These are phyloP conservation scores for Atherix ibis DNA, from an alignment of 2,888 invertebrate genomes.

Conservation along the genomic window DNA sequence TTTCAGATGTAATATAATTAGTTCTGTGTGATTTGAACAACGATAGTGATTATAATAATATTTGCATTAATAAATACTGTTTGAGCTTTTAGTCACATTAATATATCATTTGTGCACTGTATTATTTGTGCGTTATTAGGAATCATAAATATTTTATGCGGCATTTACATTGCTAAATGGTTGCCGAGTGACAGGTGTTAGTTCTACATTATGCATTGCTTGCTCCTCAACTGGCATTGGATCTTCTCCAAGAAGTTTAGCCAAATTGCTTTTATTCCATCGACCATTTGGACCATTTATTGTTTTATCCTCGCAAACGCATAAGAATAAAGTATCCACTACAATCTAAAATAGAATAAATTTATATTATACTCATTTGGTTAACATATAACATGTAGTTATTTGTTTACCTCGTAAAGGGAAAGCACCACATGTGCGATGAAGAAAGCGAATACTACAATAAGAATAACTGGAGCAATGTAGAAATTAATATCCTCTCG, in stretches of 20 bases:
- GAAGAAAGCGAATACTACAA: slow-evolving; percentile 75
- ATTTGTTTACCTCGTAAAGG: slow-evolving; percentile 78
- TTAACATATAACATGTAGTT: too few relatives aligned
- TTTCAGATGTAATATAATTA: too few relatives aligned
- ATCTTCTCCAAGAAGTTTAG: slow-evolving; percentile 39
- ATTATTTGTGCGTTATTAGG: too few relatives aligned
- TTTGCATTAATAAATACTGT: too few relatives aligned
- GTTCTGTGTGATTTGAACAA: too few relatives aligned
- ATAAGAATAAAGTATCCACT: slow-evolving; percentile 82
- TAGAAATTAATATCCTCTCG: slow-evolving; percentile 63
- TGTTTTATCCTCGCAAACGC: slow-evolving; percentile 84
- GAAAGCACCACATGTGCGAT: slow-evolving; percentile 87
- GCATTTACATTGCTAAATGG: slow-evolving; percentile 22
- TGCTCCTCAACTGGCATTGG: slow-evolving; percentile 23
- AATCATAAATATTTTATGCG: too few relatives aligned
- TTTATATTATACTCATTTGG: too few relatives aligned
- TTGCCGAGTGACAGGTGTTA: slow-evolving; percentile 32
- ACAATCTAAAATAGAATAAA: slow-evolving; percentile 86
- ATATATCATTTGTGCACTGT: too few relatives aligned
- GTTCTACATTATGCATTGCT: slow-evolving; percentile 30
- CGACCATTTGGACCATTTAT: slow-evolving; percentile 58
- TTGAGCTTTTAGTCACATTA: too few relatives aligned
- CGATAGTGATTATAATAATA: too few relatives aligned
- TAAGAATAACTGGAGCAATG: slow-evolving; percentile 71
- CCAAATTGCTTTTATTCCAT: slow-evolving; percentile 36